Percentiles rank a stretch among this genome's conserved stretches.
Evolutionary conservation across 2,888 invertebrate species (phyloP).

Genomic region (Melitaea athalia): DNA sequence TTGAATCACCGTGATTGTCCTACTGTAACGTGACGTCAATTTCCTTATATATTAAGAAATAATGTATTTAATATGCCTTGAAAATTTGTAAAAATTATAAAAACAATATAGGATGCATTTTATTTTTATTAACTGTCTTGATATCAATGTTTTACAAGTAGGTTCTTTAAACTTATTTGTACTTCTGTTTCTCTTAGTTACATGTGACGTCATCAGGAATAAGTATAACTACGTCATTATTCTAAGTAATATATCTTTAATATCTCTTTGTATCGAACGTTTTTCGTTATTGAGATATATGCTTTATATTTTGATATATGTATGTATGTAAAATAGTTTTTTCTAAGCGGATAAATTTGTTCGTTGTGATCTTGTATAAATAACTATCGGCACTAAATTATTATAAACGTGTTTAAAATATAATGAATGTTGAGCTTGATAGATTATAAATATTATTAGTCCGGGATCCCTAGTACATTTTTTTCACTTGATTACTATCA

Average conservation of each 20-base stretch:
- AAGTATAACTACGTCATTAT: neutral
- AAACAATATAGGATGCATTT: too few relatives aligned
- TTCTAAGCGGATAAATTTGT: neutral
- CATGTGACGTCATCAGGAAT: neutral
- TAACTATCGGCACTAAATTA: constrained; percentile 42
- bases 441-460: constrained; percentile 35
- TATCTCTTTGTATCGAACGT: neutral
- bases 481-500: too few relatives aligned
- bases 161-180: neutral
- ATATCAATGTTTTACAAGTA: neutral
- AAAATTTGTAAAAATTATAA: too few relatives aligned
- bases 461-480: too few relatives aligned
- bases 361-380: constrained; percentile 19
- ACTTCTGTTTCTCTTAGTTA: neutral
- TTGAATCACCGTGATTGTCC: too few relatives aligned
- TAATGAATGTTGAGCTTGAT: constrained; percentile 48
- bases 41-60: too few relatives aligned
- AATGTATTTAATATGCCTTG: too few relatives aligned
- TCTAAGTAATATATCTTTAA: neutral
- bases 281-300: neutral
- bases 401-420: constrained; percentile 38
- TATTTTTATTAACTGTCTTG: neutral
- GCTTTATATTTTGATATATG: constrained; percentile 8
- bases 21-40: too few relatives aligned
- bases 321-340: neutral